phyloP scores from a whole-genome alignment of 2,888 invertebrate species.

The Pollenia amentaria region DNA sequence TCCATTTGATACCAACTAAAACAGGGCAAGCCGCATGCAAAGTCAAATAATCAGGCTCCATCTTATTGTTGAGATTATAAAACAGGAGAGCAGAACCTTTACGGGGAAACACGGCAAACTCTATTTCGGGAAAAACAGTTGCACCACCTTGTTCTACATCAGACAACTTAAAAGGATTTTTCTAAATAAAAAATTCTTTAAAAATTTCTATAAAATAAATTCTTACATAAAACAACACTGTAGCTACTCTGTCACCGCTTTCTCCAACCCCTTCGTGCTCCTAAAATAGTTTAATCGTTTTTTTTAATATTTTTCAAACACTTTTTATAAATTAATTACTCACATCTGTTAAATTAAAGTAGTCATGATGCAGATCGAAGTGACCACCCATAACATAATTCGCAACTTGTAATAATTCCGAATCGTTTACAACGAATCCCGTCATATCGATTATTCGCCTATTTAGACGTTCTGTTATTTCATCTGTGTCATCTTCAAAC shows the following conservation, averaged over 20 bases:
- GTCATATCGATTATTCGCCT: constrained; percentile 80
- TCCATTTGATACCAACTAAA: constrained; percentile 82
- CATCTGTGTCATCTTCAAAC: constrained; percentile 76
- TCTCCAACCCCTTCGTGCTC: neutral
- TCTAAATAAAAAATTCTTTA: neutral
- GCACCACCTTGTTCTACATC: constrained; percentile 98
- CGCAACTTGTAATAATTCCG: constrained; percentile 81
- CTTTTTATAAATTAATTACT: constrained; percentile 49
- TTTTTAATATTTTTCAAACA: too few species aligned
- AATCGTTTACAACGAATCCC: constrained; percentile 76
- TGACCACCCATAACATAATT: constrained; percentile 82
- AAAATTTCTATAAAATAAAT: neutral
- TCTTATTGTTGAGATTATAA: constrained; percentile 79
- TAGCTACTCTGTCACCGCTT: constrained; percentile 81
- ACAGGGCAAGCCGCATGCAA: constrained; percentile 82
- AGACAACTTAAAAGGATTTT: constrained; percentile 89
- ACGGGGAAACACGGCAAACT: constrained; percentile 93
- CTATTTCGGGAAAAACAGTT: constrained; percentile 96
- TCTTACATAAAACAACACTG: constrained; percentile 82
- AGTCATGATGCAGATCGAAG: constrained; percentile 80
- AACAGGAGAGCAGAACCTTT: constrained; percentile 86
- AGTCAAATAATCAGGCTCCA: constrained; percentile 76
- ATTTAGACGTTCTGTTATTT: constrained; percentile 75
- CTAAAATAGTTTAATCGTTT: neutral
- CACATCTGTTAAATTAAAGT: constrained; percentile 78